These are phyloP conservation scores for Globodera rostochiensis DNA, from an alignment of 1,140 invertebrate species.

Conservation along the genomic window DNA sequence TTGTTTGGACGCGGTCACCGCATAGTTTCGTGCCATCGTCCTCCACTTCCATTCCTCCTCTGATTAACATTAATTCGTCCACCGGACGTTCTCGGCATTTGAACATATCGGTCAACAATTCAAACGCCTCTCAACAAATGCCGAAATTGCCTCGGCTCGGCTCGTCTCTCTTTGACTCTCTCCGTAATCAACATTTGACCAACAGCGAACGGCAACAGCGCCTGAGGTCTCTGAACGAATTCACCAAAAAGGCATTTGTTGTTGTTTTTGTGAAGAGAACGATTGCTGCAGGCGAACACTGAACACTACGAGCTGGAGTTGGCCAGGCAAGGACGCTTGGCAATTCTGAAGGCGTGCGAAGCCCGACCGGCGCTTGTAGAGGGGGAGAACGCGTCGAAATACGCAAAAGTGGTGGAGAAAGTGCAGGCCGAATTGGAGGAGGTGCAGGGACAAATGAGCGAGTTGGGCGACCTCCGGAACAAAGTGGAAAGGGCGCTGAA, in stretches of 20 bases:
- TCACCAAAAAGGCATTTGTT: background rate
- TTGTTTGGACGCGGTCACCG: background rate
- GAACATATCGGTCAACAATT: background rate
- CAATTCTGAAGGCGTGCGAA: slow-evolving; percentile 62
- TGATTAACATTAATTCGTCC: background rate
- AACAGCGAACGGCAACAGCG: slow-evolving; percentile 56
- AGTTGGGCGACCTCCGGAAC: slow-evolving; percentile 50
- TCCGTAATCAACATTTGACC: slow-evolving; percentile 61
- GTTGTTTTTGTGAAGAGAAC: slow-evolving; percentile 39
- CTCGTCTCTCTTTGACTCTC: slow-evolving; percentile 33
- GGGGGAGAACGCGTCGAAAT: slow-evolving; percentile 51
- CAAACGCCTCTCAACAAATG: slow-evolving; percentile 18
- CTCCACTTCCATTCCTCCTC: background rate
- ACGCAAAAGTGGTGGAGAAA: slow-evolving; percentile 39
- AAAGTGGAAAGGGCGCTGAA: slow-evolving; percentile 58
- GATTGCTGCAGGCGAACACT: slow-evolving; percentile 57
- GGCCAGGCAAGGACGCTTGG: slow-evolving; percentile 52
- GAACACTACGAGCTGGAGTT: slow-evolving; percentile 62
- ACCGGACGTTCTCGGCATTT: slow-evolving; percentile 6
- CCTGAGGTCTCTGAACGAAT: slow-evolving; percentile 49
- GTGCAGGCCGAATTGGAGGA: slow-evolving; percentile 31
- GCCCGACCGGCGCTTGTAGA: slow-evolving; percentile 33
- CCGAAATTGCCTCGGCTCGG: slow-evolving; percentile 26
- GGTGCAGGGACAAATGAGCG: slow-evolving; percentile 5
- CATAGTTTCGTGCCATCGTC: background rate